Percentiles rank a stretch among this genome's conserved stretches.
phyloP scores from a whole-genome alignment of 1,140 invertebrate species.

The Metaphire vulgaris region DNA sequence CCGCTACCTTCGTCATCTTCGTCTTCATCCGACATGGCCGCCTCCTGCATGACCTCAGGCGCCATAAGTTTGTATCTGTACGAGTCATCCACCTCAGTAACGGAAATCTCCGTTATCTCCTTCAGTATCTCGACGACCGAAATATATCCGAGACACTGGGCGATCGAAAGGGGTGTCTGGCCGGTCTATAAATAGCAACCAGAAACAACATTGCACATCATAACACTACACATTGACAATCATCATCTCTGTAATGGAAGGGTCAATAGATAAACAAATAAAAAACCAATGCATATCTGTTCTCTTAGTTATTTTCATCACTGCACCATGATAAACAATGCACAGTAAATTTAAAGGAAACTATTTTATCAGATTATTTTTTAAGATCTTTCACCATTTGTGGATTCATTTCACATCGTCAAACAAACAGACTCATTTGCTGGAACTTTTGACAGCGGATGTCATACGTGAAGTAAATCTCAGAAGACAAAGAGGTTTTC shows the following conservation, averaged over 20 bases:
- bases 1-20: conserved; percentile 80
- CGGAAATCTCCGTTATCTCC: conserved; percentile 78
- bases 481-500: too few species aligned
- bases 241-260: too few species aligned
- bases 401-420: too few species aligned
- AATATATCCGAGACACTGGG: conserved; percentile 94
- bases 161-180: conserved; percentile 92
- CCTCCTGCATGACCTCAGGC: conserved; percentile 97
- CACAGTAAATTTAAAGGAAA: too few species aligned
- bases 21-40: conserved; percentile 97
- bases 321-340: too few species aligned
- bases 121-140: conserved; percentile 96
- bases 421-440: too few species aligned
- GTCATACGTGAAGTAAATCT: too few species aligned
- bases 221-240: too few species aligned
- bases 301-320: too few species aligned
- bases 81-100: conserved; percentile 70
- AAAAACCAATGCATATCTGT: neutral
- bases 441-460: too few species aligned
- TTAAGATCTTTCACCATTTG: too few species aligned
- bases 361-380: too few species aligned
- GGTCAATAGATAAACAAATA: neutral
- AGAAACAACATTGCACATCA: neutral
- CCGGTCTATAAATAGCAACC: conserved; percentile 65
- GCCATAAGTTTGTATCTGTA: conserved; percentile 91